Conservation (phyloP, 2,888 invertebrate genomes). For the Lithophane semibrunnea region DNA sequence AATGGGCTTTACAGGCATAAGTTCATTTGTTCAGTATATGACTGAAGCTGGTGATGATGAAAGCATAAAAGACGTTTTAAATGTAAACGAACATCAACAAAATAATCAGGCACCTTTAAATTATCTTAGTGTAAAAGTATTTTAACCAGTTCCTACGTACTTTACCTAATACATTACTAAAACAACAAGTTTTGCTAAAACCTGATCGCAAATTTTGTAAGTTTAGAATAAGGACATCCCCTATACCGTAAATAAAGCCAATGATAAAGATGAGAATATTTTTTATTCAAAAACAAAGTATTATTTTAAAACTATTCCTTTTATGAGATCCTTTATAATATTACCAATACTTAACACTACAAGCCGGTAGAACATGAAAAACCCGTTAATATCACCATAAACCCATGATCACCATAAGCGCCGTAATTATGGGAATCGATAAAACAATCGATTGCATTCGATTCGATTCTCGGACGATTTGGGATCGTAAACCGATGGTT, state of each 20-base stretch:
- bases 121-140: neutral
- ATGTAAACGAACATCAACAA: no score
- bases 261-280: neutral
- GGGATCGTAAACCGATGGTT: conserved; percentile 71
- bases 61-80: no score
- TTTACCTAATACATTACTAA: neutral
- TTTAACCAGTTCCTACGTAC: neutral
- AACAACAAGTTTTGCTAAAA: neutral
- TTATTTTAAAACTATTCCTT: conserved; percentile 14
- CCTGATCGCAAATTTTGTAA: neutral
- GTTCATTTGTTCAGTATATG: neutral
- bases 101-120: neutral
- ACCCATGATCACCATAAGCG: conserved; percentile 61
- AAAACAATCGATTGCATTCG: conserved; percentile 69
- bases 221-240: neutral
- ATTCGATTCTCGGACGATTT: conserved; percentile 60
- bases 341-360: conserved; percentile 58
- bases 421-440: conserved; percentile 67
- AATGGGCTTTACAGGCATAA: neutral
- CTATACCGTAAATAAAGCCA: neutral
- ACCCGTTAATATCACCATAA: conserved; percentile 62
- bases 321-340: conserved; percentile 48
- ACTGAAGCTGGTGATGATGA: no score
- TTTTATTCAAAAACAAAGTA: neutral
- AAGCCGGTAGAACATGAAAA: conserved; percentile 62